Evolutionary conservation across 2,888 invertebrate species (phyloP).

Genomic region (Mesorhabditis spiculigera): DNA sequence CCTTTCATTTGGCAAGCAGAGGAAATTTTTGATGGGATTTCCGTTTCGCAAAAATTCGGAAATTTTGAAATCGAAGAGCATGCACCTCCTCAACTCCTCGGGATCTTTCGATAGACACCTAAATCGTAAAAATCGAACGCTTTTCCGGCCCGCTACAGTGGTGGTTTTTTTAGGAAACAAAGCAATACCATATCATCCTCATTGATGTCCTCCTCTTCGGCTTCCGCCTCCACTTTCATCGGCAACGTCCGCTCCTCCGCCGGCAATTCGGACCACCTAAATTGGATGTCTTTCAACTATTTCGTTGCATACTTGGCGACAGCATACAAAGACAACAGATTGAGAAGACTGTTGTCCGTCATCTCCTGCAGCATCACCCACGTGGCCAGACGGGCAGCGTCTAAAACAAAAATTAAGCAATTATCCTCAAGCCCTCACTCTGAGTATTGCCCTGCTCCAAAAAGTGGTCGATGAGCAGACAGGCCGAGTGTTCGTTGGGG

Average conservation of each 20-base stretch:
- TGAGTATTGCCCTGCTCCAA: slow-evolving; percentile 62
- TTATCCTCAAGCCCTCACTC: slow-evolving; percentile 40
- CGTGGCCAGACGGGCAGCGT: slow-evolving; percentile 75
- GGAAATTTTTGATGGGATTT: too few relatives aligned
- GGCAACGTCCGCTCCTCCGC: slow-evolving; percentile 32
- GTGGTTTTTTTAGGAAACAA: too few relatives aligned
- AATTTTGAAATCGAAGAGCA: slow-evolving; percentile 12
- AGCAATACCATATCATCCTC: slow-evolving; percentile 33
- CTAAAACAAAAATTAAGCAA: slow-evolving; percentile 36
- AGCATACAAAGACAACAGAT: slow-evolving; percentile 19
- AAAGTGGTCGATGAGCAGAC: slow-evolving; percentile 77
- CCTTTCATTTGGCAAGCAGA: too few relatives aligned
- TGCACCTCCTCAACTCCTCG: too few relatives aligned
- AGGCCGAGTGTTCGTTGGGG: slow-evolving; percentile 76
- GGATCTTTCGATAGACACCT: too few relatives aligned
- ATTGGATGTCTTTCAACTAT: too few relatives aligned
- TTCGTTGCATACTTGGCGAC: neutral
- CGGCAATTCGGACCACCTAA: slow-evolving; percentile 46
- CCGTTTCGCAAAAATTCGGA: slow-evolving; percentile 8
- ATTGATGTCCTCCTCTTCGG: slow-evolving; percentile 53
- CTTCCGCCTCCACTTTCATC: slow-evolving; percentile 43
- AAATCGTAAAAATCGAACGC: too few relatives aligned
- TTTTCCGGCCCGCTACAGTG: too few relatives aligned
- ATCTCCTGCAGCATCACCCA: slow-evolving; percentile 72
- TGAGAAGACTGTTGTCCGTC: slow-evolving; percentile 40